Base-by-base conservation (phyloP, 2,888 invertebrate species). In the Tubulanus polymorphus region DNA sequence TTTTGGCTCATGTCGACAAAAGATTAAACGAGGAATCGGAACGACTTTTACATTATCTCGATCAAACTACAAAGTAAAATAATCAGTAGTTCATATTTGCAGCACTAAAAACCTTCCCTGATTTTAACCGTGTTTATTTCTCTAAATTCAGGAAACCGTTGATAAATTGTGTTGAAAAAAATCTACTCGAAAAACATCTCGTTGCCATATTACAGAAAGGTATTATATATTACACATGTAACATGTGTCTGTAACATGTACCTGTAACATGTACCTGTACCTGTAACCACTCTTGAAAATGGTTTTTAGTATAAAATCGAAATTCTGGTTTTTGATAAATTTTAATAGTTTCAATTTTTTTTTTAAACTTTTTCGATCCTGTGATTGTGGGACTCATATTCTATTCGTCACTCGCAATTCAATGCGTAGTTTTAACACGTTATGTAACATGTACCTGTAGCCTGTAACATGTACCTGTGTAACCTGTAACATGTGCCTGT, bases 1-100 rank as follows among this genome's bases (percentile, higher is more conserved):
- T 97, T 82, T 83, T 99, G 65, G 86, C 88, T 30, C 96, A 97
- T 76, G 95, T 97, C n/a, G 93, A 95, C 79, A 93, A 92, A 75
- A 84, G 97, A 41, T 83, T 99, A 45, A 85, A 86, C 28, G 97
- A 99, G 80, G 97, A 99, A 81, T 89, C 91, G 72, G 94, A 95
- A 76, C 84, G 96, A 60, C 83, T 96, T 47, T 81, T 94, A 53
- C 92, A 95, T 78, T 99, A 97, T 80, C 84, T 99, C 60, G 96
- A 99, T 81, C 88, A 89, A 52, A 88, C 89, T 64, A 96, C 97
- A 55, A 93, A 92, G 90, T 90, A 79, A 73, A 12, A n/a, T 35
- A 35, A 35, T n/a, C 12, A 12, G n/a, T 12, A 12, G 35, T n/a
- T 35, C 12, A n/a, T 12, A 35, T 35, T 35, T 35, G 35, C 35